A percentile compares a stretch with the other conserved stretches of the same genome.
These are phyloP conservation scores for Argyra leucocephala DNA, from an alignment of 2,888 invertebrate genomes.

Conservation along the genomic window DNA sequence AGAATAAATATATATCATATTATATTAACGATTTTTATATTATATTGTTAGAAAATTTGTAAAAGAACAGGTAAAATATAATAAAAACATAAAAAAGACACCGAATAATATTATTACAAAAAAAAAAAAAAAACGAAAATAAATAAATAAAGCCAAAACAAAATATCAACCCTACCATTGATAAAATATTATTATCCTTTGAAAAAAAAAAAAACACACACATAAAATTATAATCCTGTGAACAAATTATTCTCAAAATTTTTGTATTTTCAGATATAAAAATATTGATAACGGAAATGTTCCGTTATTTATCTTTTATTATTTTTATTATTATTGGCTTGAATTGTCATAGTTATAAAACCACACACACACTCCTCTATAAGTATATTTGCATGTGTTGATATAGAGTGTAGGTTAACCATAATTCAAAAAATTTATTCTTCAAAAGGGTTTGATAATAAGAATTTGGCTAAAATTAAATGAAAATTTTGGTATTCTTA, in stretches of 20 bases:
- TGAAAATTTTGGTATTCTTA: no score
- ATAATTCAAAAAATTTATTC: no score
- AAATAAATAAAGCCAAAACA: neutral
- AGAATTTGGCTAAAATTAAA: no score
- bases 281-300: neutral
- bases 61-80: neutral
- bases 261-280: neutral
- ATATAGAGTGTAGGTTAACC: no score
- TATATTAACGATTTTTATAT: no score
- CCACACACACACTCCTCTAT: neutral
- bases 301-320: neutral
- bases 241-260: neutral
- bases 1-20: no score
- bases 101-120: neutral
- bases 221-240: neutral
- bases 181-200: slow-evolving; percentile 4
- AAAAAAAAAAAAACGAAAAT: neutral
- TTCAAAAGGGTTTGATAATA: no score
- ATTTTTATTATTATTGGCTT: neutral
- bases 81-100: neutral
- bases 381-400: neutral
- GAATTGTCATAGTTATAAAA: neutral
- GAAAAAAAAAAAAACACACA: no score
- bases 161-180: neutral
- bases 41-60: no score